Evolutionary conservation across 2,113 vertebrate species (phyloP), one percentile per base, ranked within the genome.

Genomic region (Macquaria australasica): DNA sequence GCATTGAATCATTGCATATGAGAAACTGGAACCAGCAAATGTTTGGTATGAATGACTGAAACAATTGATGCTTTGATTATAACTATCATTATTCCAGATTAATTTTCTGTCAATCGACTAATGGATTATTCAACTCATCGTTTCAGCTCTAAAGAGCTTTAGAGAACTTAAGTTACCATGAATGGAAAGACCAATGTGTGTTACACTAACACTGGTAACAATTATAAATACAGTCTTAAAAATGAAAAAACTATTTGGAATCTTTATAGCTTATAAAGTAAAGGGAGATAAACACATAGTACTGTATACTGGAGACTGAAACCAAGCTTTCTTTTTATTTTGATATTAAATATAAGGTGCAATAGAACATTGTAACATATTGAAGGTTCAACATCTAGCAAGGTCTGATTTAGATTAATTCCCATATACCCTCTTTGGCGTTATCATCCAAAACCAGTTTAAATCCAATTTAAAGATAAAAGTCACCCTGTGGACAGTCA

Each of bases 381-480:
- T 43, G 62, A 79, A 64, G 14, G 34, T 75, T 83, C 55, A 56
- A 8, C 79, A 68, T 71, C 31, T 2, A 45, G 31, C 68, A 71
- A 70, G 43, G 23, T 23, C 56, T 58, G 2, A 81, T 87, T 86
- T 45, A 53, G 66, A 83, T 86, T 18, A 62, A 63, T 43, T 76
- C 60, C 66, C 66, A 73, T 20, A 39, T 14, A 15, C 2, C 31
- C 79, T 70, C 39, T 64, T 43, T 72, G 55, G 68, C 50, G 43
- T 62, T 41, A 28, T 69, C 53, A 53, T 50, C 39, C 69, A n/a
- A n/a, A 59, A 63, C 55, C 58, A 50, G 28, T 66, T 68, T 58
- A 41, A 87, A 88, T 81, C 60, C 43, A 90, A 87, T 81, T 83
- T 70, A 45, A 64, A 64, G 78, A 87, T 73, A 60, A 70, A 53